A percentile compares a stretch with the other conserved stretches of the same genome.
phyloP scores from a whole-genome alignment of 1,140 invertebrate species.

The Apolygus lucorum region DNA sequence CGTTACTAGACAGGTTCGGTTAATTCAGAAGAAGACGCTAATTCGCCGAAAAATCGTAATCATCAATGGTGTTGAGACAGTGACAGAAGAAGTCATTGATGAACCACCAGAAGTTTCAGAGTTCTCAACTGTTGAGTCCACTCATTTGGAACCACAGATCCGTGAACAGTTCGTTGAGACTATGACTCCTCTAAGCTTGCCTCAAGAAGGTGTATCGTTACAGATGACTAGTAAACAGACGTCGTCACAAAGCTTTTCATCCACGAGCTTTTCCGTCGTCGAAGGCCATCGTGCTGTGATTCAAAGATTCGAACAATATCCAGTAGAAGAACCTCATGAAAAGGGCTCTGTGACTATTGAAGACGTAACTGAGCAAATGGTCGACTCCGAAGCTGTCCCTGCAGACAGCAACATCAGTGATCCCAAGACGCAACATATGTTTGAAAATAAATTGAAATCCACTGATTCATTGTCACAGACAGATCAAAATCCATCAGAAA shows the following conservation, averaged over 20 bases:
- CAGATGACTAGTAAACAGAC: background rate
- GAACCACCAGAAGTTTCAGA: slow-evolving; percentile 45
- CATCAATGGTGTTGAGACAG: slow-evolving; percentile 71
- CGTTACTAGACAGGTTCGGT: background rate
- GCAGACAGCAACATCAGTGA: too few relatives aligned
- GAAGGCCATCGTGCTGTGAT: background rate
- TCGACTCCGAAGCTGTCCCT: background rate
- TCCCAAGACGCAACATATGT: too few relatives aligned
- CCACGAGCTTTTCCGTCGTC: background rate
- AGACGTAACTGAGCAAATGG: background rate
- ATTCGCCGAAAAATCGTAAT: slow-evolving; percentile 57
- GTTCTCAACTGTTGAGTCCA: background rate
- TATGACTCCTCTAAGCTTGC: background rate
- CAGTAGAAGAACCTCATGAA: background rate
- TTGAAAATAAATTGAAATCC: too few relatives aligned
- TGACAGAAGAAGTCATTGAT: slow-evolving; percentile 70
- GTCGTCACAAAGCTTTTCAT: background rate
- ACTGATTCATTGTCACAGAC: too few relatives aligned
- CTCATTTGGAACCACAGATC: background rate
- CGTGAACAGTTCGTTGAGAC: background rate
- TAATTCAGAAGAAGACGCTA: background rate
- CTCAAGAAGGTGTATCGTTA: background rate
- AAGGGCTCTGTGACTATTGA: background rate
- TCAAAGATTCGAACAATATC: background rate
- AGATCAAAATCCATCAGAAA: too few relatives aligned